Conservation (phyloP, 2,113 vertebrate genomes). For the Stigmatopora nigra region DNA sequence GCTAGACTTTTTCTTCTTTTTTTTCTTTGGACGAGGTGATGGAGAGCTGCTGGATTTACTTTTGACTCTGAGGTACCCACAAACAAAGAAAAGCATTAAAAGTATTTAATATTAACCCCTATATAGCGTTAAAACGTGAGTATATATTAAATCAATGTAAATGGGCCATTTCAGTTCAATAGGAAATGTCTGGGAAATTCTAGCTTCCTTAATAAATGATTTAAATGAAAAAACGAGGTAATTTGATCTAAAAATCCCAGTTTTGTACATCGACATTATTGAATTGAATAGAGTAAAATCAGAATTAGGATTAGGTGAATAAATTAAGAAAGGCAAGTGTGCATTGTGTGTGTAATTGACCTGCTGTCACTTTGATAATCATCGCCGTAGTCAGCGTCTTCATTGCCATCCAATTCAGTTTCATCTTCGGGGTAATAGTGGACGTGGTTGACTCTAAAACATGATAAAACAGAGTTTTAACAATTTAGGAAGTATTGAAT, state of each 20-base stretch:
- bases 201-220: not conserved
- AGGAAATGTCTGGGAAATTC: too few relatives aligned
- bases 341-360: conserved; percentile 23
- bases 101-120: too few relatives aligned
- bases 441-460: conserved; percentile 55
- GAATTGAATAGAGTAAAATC: conserved; percentile 10
- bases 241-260: not conserved
- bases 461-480: not conserved
- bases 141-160: not conserved
- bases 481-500: not conserved
- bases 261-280: conserved; percentile 10
- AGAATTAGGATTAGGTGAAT: conserved; percentile 12
- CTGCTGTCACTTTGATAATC: conserved; percentile 55
- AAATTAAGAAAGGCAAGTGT: conserved; percentile 4
- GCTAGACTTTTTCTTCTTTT: conserved; percentile 95
- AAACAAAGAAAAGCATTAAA: not conserved
- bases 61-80: conserved; percentile 53
- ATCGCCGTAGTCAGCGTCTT: conserved; percentile 49
- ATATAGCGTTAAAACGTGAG: too few relatives aligned
- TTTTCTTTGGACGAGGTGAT: conserved; percentile 92
- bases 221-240: not conserved
- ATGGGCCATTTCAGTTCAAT: not conserved
- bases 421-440: conserved; percentile 46
- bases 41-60: conserved; percentile 86
- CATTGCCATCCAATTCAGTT: conserved; percentile 36